Base-by-base conservation (phyloP, 2,113 vertebrate species). In the Laticauda laticaudata region DNA sequence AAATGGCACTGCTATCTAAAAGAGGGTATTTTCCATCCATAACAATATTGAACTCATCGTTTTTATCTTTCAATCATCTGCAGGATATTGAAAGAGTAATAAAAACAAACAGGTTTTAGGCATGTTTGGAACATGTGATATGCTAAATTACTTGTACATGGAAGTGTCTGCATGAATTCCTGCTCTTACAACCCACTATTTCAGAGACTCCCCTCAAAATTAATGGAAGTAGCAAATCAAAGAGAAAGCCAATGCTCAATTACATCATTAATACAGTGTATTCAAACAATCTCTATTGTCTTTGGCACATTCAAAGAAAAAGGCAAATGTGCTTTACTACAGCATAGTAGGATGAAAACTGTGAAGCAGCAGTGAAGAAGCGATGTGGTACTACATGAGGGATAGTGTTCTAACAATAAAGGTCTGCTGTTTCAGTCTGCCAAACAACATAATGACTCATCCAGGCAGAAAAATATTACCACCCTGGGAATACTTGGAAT, bases 391-490 rank as follows among this genome's bases (percentile, higher is more conserved):
- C 97, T 97, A 98, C 98, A 98, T 48, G 96, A 97, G 97, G 96
- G 95, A 95, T 97, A 96, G 97, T 97, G 98, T 97, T 98, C 97
- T 97, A 97, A 97, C 98, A 97, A 96, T 96, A 96, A 97, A 98
- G 98, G 97, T 96, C 97, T 98, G 97, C 97, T 98, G 98, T 98
- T 98, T 98, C 97, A 98, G 98, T 96, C 98, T 98, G 98, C 98
- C 98, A 98, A 98, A 98, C 98, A 98, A 98, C 98, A 98, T 98
- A 98, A 99, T 98, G 97, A 98, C 97, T 98, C 98, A 97, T 97
- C 98, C 98, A 99, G 98, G 98, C 98, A 98, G 98, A 98, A 98
- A 98, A 98, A 98, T 98, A 99, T 98, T 98, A 99, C 98, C 97
- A 98, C 98, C 97, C 96, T 98, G 98, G 99, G 98, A 99, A 98